Evolutionary conservation across 2,888 invertebrate genomes (phyloP).

Genomic region (Xylophagus ater): DNA sequence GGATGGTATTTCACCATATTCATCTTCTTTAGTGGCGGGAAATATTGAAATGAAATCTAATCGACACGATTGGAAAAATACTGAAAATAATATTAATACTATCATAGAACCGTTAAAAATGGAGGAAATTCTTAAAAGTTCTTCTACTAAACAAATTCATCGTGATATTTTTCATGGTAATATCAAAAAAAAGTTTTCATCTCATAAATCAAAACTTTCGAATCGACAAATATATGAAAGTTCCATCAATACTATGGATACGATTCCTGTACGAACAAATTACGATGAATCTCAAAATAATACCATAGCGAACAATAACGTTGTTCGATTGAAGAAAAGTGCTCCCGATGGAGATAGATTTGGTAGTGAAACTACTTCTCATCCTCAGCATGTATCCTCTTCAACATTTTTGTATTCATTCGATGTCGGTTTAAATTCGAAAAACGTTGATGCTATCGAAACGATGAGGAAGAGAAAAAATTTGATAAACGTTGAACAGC

Average conservation of each 20-base stretch:
- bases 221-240: too few species aligned
- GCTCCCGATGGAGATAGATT: neutral
- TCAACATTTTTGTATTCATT: too few species aligned
- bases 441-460: too few species aligned
- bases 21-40: too few species aligned
- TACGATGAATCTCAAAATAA: slow-evolving; percentile 9
- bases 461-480: too few species aligned
- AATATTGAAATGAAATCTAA: slow-evolving; percentile 6
- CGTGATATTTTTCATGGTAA: neutral
- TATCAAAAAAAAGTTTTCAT: slow-evolving; percentile 7
- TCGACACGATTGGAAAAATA: slow-evolving; percentile 4
- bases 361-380: too few species aligned
- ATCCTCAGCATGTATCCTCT: too few species aligned
- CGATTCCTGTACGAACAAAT: slow-evolving; percentile 5
- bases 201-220: slow-evolving; percentile 13
- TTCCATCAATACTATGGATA: slow-evolving; percentile 7
- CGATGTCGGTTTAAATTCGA: too few species aligned
- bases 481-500: too few species aligned
- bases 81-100: slow-evolving; percentile 5
- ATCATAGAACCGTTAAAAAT: slow-evolving; percentile 4
- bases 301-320: slow-evolving; percentile 2
- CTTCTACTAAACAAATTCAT: neutral
- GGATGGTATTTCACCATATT: neutral
- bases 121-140: slow-evolving; percentile 1
- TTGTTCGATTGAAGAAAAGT: neutral